A percentile compares a stretch with the other conserved stretches of the same genome.
phyloP scores from a whole-genome alignment of 1,140 invertebrate species.

The Gonatopus flavifemur region DNA sequence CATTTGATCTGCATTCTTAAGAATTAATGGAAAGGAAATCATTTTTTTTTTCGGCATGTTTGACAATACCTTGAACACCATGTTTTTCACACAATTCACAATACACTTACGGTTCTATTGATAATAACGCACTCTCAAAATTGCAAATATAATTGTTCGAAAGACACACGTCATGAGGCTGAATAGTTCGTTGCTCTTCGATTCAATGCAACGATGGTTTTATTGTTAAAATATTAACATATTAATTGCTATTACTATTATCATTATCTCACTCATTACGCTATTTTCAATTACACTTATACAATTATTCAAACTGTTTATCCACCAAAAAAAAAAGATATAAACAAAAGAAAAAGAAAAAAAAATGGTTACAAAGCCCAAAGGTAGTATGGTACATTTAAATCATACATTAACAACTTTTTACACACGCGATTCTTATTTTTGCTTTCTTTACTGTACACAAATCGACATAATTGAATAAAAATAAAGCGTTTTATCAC shows the following conservation, averaged over 20 bases:
- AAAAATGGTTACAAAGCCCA: slow-evolving; percentile 30
- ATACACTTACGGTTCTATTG: slow-evolving; percentile 29
- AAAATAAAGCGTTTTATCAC: slow-evolving; percentile 57
- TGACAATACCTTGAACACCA: no score
- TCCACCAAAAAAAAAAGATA: slow-evolving; percentile 22
- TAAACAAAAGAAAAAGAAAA: no score
- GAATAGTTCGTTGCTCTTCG: slow-evolving; percentile 40
- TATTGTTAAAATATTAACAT: slow-evolving; percentile 51
- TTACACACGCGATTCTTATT: slow-evolving; percentile 53
- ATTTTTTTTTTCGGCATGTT: no score
- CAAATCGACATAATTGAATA: slow-evolving; percentile 38
- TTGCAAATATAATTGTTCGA: slow-evolving; percentile 40
- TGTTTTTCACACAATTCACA: slow-evolving; percentile 22
- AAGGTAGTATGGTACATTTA: slow-evolving; percentile 54
- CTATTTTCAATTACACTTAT: slow-evolving; percentile 42
- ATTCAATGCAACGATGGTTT: slow-evolving; percentile 32
- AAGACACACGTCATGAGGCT: slow-evolving; percentile 51
- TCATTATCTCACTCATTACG: slow-evolving; percentile 38
- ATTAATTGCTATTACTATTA: slow-evolving; percentile 45
- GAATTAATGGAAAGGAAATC: no score
- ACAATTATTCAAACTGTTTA: slow-evolving; percentile 28
- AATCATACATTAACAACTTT: slow-evolving; percentile 53
- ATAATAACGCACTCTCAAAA: slow-evolving; percentile 38
- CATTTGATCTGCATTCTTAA: slow-evolving; percentile 15
- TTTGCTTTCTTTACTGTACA: slow-evolving; percentile 53